These are phyloP conservation scores for Pleuronectes platessa DNA, from an alignment of 2,113 vertebrate genomes.

Conservation along the genomic window DNA sequence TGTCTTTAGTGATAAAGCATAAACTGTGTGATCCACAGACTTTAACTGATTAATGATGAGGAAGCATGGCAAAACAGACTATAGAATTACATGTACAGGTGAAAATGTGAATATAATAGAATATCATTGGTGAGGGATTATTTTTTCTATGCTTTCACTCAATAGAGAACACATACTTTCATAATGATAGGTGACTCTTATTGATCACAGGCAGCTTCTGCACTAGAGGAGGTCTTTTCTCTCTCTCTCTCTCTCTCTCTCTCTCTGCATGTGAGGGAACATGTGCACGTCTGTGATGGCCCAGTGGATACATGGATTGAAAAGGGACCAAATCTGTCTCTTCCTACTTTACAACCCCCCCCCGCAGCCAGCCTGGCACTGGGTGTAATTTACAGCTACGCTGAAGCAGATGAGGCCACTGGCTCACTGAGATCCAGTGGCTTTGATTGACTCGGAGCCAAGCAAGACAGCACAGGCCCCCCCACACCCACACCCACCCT, in stretches of 20 bases:
- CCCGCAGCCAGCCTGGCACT: constrained; percentile 53
- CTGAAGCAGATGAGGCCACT: constrained; percentile 76
- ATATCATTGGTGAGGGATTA: no score
- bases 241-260: no score
- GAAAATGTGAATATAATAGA: no score
- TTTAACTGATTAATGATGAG: background rate
- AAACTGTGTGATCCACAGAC: no score
- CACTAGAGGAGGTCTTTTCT: background rate
- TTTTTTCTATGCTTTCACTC: no score
- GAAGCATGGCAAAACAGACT: background rate
- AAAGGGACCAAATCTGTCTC: constrained; percentile 65
- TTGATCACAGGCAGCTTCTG: background rate
- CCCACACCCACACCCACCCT: constrained; percentile 15
- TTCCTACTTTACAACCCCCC: constrained; percentile 75
- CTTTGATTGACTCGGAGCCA: constrained; percentile 55
- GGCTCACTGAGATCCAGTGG: constrained; percentile 49
- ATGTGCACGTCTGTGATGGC: constrained; percentile 7
- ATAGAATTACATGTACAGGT: no score
- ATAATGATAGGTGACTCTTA: background rate
- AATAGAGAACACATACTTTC: background rate
- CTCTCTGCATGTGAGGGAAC: constrained; percentile 3
- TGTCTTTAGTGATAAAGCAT: no score
- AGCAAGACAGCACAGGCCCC: constrained; percentile 55
- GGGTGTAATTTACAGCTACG: constrained; percentile 80
- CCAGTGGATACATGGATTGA: constrained; percentile 40